Base-by-base conservation (phyloP, 2,888 invertebrate species). In the Epinotia brunnichana region DNA sequence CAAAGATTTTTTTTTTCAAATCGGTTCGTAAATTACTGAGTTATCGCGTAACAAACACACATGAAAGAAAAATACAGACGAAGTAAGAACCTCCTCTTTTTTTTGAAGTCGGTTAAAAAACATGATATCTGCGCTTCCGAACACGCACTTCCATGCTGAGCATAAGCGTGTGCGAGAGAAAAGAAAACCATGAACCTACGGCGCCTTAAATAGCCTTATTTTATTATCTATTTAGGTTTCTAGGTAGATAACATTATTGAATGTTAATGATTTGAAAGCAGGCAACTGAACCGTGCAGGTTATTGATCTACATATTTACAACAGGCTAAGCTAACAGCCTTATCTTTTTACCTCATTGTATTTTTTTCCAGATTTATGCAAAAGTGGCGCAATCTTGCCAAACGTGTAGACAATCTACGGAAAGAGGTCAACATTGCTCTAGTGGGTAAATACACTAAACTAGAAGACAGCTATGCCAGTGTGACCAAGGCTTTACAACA, bases 401-500 rank as follows among this genome's bases (percentile, higher is more conserved):
- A 97, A 79, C 95, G 97, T 48, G 96, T 97, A 53, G 98, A 98
- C 82, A 96, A 96, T 78, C 91, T 98, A 11, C 95, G 96, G n/a
- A 96, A 96, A 81, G 96, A 96, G 84, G 97, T 99, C 0, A 96
- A 95, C 75, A 99, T 99, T 73, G 97, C 97, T 2, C 92, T 99
- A 3, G 99, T 99, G 2, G 99, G 99, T 7, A 99, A 99, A 91
- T 99, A 99, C 85, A 99, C 99, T 0, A 96, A 97, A 83, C 91
- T 99, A 15, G 97, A 98, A 84, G 99, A 99, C 91, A 96, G 99
- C 0, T 99, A 99, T 84, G 97, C 99, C 0, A 99, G 99, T 0
- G 97, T 99, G 0, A 96, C 96, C 0, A 99, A 99, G 90, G 97
- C 99, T 0, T 88, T 99, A 57, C 96, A 98, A 79, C 99, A 99